A percentile compares a stretch with the other conserved stretches of the same genome.
Conservation (phyloP, 92 coral and sea anemone genomes). For the Porites lobata region DNA sequence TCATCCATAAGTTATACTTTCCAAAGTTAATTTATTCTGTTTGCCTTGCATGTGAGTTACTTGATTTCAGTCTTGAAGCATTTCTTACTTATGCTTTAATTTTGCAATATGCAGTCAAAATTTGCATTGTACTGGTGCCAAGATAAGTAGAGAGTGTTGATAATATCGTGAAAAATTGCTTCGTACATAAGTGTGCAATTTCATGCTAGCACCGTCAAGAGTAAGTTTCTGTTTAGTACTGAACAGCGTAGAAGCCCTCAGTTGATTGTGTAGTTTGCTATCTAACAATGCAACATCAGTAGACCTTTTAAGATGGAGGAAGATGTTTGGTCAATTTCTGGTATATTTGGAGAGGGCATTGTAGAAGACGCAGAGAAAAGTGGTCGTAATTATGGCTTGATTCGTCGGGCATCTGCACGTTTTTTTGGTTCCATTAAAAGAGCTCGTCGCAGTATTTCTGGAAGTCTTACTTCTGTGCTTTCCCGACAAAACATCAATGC, state of each 20-base stretch:
- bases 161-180: not conserved
- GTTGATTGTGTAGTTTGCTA: not conserved
- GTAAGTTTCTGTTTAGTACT: not conserved
- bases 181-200: not conserved
- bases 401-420: constrained; percentile 81
- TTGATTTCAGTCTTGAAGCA: too few relatives aligned
- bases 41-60: too few relatives aligned
- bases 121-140: not conserved
- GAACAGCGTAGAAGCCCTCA: not conserved
- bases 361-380: constrained; percentile 65
- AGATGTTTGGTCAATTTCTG: constrained; percentile 45
- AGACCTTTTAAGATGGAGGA: constrained; percentile 18
- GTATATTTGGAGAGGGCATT: constrained; percentile 50
- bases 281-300: not conserved
- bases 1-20: not conserved
- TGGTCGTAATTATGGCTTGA: constrained; percentile 61
- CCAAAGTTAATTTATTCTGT: not conserved
- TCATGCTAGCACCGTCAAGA: not conserved
- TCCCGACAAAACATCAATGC: constrained; percentile 11
- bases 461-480: constrained; percentile 75
- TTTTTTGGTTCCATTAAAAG: constrained; percentile 78
- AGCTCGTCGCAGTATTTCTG: constrained; percentile 79
- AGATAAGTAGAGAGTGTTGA: constrained; percentile 5
- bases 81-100: not conserved
- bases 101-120: not conserved